Evolutionary conservation across 1,140 invertebrate genomes (phyloP).

Genomic region (Oryzaephilus surinamensis): DNA sequence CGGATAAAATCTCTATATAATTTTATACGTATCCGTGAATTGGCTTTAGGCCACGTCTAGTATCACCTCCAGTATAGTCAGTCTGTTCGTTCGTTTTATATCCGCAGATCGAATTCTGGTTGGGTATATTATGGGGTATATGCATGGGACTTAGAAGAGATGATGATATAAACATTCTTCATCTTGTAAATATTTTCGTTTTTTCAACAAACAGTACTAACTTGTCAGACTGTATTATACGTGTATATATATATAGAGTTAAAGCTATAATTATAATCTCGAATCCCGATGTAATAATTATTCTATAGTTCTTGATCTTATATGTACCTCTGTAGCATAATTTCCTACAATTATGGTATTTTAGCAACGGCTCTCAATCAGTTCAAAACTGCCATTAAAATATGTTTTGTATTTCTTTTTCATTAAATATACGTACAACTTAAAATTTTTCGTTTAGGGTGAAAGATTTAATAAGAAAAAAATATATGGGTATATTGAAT

Average conservation of each 20-base stretch:
- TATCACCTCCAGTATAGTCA: slow-evolving; percentile 21
- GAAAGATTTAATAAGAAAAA: too few species aligned
- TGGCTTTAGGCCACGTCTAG: slow-evolving; percentile 25
- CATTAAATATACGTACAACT: too few species aligned
- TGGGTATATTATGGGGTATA: too few species aligned
- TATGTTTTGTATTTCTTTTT: neutral
- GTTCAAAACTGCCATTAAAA: neutral
- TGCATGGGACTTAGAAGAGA: too few species aligned
- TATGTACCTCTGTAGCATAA: slow-evolving; percentile 24
- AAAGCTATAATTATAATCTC: slow-evolving; percentile 30
- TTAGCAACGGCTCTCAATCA: slow-evolving; percentile 16
- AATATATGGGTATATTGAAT: too few species aligned
- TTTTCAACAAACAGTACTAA: slow-evolving; percentile 8
- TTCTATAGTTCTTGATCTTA: slow-evolving; percentile 26
- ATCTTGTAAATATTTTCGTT: too few species aligned
- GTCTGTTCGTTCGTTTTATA: neutral
- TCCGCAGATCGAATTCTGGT: too few species aligned
- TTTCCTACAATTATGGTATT: slow-evolving; percentile 27
- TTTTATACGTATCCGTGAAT: slow-evolving; percentile 32
- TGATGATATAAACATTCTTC: too few species aligned
- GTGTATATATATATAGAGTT: too few species aligned
- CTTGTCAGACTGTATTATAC: slow-evolving; percentile 18
- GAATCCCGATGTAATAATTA: slow-evolving; percentile 30
- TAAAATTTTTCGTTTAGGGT: too few species aligned
- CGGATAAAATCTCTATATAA: slow-evolving; percentile 35